Percentiles rank a stretch among this genome's conserved stretches.
Conservation (phyloP, 2,797 vertebrate genomes). For the Neopelma chrysocephalum region DNA sequence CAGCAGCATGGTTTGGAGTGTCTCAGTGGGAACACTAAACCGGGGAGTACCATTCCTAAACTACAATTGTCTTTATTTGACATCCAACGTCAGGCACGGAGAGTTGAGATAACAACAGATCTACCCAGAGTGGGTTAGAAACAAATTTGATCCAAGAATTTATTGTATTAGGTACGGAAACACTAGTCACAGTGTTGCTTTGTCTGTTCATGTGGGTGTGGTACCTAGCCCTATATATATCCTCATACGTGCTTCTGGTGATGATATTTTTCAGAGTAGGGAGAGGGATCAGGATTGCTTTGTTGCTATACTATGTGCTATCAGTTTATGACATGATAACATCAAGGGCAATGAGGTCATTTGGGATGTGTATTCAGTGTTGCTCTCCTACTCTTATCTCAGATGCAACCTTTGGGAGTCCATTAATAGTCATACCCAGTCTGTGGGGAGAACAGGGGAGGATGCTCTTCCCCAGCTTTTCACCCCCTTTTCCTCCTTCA, state of each 20-base stretch:
- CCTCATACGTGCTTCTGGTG: not conserved
- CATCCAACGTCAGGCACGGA: too few species aligned
- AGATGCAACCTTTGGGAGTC: not conserved
- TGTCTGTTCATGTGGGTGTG: not conserved
- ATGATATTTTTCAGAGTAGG: not conserved
- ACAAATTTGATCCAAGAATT: not conserved
- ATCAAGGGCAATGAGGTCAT: not conserved
- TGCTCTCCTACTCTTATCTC: not conserved
- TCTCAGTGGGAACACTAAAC: not conserved
- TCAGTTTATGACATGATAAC: not conserved
- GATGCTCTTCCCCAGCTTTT: not conserved
- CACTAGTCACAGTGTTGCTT: not conserved
- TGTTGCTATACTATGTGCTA: not conserved
- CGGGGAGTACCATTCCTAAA: not conserved
- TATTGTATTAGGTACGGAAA: not conserved
- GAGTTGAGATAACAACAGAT: not conserved
- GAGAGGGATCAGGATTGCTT: not conserved
- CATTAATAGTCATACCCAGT: not conserved
- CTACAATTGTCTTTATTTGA: not conserved
- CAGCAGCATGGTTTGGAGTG: not conserved
- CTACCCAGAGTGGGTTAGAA: not conserved
- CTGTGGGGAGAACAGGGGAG: not conserved
- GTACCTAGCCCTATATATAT: not conserved
- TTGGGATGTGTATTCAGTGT: not conserved
- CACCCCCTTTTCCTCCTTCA: not conserved